Base-by-base conservation (phyloP, 2,888 invertebrate genomes). In the Aspidapion aeneum region DNA sequence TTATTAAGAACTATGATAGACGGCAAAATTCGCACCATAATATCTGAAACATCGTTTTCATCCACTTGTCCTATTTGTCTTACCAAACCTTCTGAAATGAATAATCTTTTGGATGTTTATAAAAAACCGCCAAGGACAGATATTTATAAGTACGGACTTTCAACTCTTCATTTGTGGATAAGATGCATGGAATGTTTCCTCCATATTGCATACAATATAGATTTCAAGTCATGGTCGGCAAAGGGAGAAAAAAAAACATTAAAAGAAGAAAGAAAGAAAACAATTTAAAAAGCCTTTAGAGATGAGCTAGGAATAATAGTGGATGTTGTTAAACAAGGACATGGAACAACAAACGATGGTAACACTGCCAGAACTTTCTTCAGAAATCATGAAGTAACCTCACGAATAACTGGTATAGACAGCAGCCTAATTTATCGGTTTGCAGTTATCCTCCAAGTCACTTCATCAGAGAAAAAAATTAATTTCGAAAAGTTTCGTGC, bases 331-430 rank as follows among this genome's bases (percentile, higher is more conserved):
- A 58, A 58, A 19, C 58, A 22, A 35, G 49, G 58, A 2, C 58
- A n/a, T 12, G 59, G 59, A 59, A 59, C 59, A 50, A 59, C 51
- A n/a, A 59, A 59, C 21, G 59, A 59, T 52, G 58, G 58, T 17
- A 58, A 58, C 18, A 58, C 58, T 49, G 59, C 59, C 50, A 59
- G 59, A 51, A n/a, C 59, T 1, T 59, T 59, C n/a, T 59, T 59
- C 20, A 51, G 51, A 51, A 59, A 59, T 22, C 18, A 59, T 21
- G 52, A 59, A 52, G 12, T 52, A 59, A 17, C 59, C 17, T 35
- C 59, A 19, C 50, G 18, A 21, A 51, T 59, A 12, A 59, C 54
- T 21, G 59, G 59, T 52, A 51, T 59, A 16, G 59, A 59, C 3
- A 59, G n/a, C 9, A 59, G 20, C n/a, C n/a, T 18, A 21, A 51